Evolutionary conservation across 2,888 invertebrate species (phyloP), one percentile per base, ranked within the genome.

Genomic region (Heliconius erato): DNA sequence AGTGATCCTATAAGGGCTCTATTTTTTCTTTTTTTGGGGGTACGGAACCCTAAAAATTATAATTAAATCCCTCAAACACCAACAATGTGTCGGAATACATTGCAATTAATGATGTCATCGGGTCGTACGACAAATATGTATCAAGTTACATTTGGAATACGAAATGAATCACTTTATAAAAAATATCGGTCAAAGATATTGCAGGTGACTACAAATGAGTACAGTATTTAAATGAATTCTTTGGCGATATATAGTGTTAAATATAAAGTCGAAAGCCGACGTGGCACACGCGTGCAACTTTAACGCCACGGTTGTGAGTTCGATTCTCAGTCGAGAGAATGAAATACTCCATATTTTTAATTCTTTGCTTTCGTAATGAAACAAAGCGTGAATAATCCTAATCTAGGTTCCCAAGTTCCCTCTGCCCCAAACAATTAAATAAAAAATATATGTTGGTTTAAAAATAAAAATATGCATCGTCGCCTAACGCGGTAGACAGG

Each of bases 41-140:
- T 7, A 54, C 19, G 54, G 54, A 23, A 54, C 54, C 19, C 54
- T 54, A 23, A 23, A 54, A 54, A 54, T 9, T 71, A 71, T 71
- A 40, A 69, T 69, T 23, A 69, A 71, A 44, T 26, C 44, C 26
- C 16, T 16, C 19, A 72, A 44, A 72, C 44, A 71, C n/a, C 44
- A 49, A 28, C 72, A 67, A 28, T 32, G 26, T 28, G 72, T 72
- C 26, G 40, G 59, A 74, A 32, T 40, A 76, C n/a, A 63, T 76
- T 35, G 63, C 63, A 63, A 35, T 40, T 23, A 40, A 76, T 76
- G 76, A 76, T 72, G 40, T 76, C 76, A 76, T 76, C 63, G 35
- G 63, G 35, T 9, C 59, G 35, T n/a, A 14, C n/a, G 26, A 63
- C 63, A 35, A 26, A 74, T 32, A 65, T 80, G 28, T 44, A 49